Conservation (phyloP, 2,888 invertebrate species). For the Xiphydria camelus region DNA sequence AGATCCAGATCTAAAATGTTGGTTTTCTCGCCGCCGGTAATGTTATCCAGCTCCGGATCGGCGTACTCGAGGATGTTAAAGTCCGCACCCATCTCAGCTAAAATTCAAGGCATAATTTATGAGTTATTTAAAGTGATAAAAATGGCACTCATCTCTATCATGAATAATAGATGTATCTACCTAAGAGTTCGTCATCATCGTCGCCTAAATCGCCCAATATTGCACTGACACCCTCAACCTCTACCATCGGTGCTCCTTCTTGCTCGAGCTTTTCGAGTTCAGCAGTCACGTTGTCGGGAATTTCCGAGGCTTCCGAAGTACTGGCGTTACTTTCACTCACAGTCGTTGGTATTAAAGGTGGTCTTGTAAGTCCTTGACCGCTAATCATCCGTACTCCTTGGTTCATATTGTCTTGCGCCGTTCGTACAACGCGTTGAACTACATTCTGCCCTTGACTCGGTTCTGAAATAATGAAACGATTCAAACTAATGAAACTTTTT, state of each 20-base stretch:
- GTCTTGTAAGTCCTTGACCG: conserved; percentile 41
- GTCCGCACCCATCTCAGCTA: conserved; percentile 89
- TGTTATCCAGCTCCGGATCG: conserved; percentile 86
- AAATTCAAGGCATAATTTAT: conserved; percentile 32
- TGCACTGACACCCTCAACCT: conserved; percentile 73
- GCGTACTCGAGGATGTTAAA: conserved; percentile 96
- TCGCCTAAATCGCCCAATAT: conserved; percentile 82
- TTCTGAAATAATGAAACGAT: conserved; percentile 29
- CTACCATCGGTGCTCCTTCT: conserved; percentile 65
- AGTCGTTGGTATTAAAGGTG: conserved; percentile 43
- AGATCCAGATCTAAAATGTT: conserved; percentile 86
- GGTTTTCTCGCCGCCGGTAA: conserved; percentile 77
- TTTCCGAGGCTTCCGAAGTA: conserved; percentile 61
- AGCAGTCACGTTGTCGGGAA: conserved; percentile 70
- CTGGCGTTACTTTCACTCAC: conserved; percentile 41
- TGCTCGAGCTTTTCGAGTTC: conserved; percentile 72
- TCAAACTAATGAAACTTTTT: no score
- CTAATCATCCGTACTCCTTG: conserved; percentile 46
- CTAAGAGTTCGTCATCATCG: conserved; percentile 82
- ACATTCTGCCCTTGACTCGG: conserved; percentile 42
- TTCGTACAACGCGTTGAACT: conserved; percentile 47
- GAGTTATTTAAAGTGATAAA: neutral
- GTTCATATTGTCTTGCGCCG: conserved; percentile 42
- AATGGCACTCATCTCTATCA: neutral
- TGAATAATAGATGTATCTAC: conserved; percentile 41